Evolutionary conservation across 2,888 invertebrate species (phyloP).

Genomic region (Ectemnius continuus): DNA sequence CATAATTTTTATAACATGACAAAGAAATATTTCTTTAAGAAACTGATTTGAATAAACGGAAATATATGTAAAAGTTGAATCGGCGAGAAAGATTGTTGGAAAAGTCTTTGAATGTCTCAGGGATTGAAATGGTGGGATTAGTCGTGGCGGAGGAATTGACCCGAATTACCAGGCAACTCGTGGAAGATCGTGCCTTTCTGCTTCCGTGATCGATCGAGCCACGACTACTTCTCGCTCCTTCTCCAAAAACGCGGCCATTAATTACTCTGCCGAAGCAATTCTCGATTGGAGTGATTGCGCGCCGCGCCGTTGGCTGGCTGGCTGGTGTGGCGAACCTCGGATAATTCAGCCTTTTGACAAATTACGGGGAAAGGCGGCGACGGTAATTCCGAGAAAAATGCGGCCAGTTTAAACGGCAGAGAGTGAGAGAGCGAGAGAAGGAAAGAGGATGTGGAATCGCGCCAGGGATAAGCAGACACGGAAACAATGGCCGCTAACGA

Average conservation of each 20-base stretch:
- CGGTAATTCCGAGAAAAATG: slow-evolving; percentile 3
- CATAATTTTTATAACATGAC: too few relatives aligned
- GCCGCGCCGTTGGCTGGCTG: too few relatives aligned
- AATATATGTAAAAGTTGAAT: too few relatives aligned
- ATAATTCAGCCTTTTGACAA: too few relatives aligned
- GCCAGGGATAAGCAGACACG: slow-evolving; percentile 3
- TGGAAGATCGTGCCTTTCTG: slow-evolving; percentile 15
- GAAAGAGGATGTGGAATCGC: background rate
- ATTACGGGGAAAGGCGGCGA: too few relatives aligned
- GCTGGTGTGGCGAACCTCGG: too few relatives aligned
- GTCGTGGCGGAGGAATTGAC: slow-evolving; percentile 2
- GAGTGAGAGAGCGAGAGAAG: too few relatives aligned
- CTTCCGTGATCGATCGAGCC: slow-evolving; percentile 19
- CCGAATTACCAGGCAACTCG: slow-evolving; percentile 5
- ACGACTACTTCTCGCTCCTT: slow-evolving; percentile 17
- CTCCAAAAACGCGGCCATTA: slow-evolving; percentile 26
- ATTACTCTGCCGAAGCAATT: slow-evolving; percentile 2
- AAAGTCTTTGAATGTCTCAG: background rate
- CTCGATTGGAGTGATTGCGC: background rate
- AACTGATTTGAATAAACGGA: too few relatives aligned
- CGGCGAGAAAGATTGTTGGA: background rate
- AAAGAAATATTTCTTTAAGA: too few relatives aligned
- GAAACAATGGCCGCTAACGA: slow-evolving; percentile 21
- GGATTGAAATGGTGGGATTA: slow-evolving; percentile 4
- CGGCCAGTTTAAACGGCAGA: background rate